These are phyloP conservation scores for Orcinus orca DNA, from an alignment of 2,113 vertebrate genomes.

Conservation along the genomic window DNA sequence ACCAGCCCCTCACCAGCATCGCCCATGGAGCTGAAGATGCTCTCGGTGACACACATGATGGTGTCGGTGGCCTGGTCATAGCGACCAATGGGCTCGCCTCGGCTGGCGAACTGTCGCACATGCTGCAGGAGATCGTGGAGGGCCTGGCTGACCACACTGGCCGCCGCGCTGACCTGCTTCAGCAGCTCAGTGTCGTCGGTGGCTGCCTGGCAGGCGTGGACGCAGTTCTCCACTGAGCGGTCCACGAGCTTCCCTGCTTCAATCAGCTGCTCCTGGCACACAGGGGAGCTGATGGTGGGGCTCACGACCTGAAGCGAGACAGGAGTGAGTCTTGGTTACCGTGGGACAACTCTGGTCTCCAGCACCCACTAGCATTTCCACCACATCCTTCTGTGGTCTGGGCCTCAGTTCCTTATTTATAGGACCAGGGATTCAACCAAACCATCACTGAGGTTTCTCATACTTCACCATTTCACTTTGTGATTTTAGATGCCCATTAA, in stretches of 20 bases:
- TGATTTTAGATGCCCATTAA: background rate
- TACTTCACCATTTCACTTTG: background rate
- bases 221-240: conserved; percentile 95
- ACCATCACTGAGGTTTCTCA: background rate
- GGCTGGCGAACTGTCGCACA: conserved; percentile 95
- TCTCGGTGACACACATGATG: conserved; percentile 99
- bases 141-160: conserved; percentile 94
- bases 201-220: conserved; percentile 94
- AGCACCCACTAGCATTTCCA: background rate
- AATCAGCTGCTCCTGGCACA: conserved; percentile 98
- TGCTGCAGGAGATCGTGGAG: conserved; percentile 96
- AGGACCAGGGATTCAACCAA: background rate
- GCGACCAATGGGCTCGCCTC: conserved; percentile 96
- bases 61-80: conserved; percentile 99
- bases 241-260: conserved; percentile 97
- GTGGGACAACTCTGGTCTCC: fast-evolving
- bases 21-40: conserved; percentile 99
- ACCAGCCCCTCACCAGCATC: conserved; percentile 92
- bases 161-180: conserved; percentile 94
- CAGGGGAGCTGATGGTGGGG: conserved; percentile 97
- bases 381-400: too few relatives aligned
- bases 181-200: conserved; percentile 92
- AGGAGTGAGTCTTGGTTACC: background rate
- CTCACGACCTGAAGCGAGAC: conserved; percentile 90
- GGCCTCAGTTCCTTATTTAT: background rate